Percentiles rank a stretch among this genome's conserved stretches.
phyloP scores from a whole-genome alignment of 2,888 invertebrate genomes.

The Acrobasis repandana region DNA sequence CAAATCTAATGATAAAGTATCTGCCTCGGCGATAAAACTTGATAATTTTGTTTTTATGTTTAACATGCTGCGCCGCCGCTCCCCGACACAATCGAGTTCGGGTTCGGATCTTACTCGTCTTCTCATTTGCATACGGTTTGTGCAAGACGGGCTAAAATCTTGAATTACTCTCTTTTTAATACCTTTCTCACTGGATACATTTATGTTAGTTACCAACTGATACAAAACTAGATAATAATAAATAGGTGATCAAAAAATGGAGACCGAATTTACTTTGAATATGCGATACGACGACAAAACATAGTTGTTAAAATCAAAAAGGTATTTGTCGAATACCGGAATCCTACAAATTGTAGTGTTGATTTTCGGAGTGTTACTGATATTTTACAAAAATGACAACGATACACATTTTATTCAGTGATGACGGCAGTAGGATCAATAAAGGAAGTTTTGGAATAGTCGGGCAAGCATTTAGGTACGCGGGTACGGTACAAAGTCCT shows the following conservation, averaged over 20 bases:
- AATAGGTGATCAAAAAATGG: too few species aligned
- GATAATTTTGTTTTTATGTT: constrained; percentile 31
- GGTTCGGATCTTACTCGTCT: neutral
- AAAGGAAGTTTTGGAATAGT: constrained; percentile 44
- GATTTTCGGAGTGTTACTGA: too few species aligned
- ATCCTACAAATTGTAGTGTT: too few species aligned
- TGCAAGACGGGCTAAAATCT: neutral
- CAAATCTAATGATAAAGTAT: constrained; percentile 53
- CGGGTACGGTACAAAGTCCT: constrained; percentile 65
- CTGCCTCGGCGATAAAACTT: constrained; percentile 36
- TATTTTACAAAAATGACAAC: too few species aligned
- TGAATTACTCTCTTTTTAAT: neutral
- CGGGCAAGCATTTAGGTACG: constrained; percentile 49
- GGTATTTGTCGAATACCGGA: too few species aligned
- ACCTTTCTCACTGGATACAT: neutral
- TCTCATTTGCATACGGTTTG: constrained; percentile 18
- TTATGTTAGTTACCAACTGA: neutral
- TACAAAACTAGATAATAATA: too few species aligned
- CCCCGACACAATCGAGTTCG: constrained; percentile 22
- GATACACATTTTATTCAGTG: too few species aligned
- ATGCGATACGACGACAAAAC: too few species aligned
- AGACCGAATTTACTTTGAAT: too few species aligned
- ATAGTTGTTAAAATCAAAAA: too few species aligned
- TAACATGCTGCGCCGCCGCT: constrained; percentile 24
- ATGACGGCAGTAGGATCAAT: neutral